Evolutionary conservation across 37 sponge, comb jelly and placozoan species (phyloP).

Genomic region (Cladorhizidae sp.): DNA sequence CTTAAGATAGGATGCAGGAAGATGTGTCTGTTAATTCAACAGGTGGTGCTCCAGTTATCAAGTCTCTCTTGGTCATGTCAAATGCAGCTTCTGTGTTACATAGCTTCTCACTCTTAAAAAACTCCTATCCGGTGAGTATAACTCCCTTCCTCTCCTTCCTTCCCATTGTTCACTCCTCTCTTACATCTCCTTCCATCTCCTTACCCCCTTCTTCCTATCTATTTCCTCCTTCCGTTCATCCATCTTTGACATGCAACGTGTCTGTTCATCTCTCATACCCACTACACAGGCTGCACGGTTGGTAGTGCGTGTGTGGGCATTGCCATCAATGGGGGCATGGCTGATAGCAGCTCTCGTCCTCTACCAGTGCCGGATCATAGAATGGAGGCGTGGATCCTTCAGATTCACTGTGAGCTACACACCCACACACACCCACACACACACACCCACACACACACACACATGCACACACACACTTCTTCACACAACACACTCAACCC

Average conservation of each 20-base stretch:
- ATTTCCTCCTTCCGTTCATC: too few relatives aligned
- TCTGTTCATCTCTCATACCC: too few relatives aligned
- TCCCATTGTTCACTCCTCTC: neutral
- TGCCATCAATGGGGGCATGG: constrained; percentile 45
- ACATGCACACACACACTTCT: too few relatives aligned
- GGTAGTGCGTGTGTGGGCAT: constrained; percentile 42
- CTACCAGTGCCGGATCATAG: constrained; percentile 43
- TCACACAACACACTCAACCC: too few relatives aligned
- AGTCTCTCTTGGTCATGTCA: constrained; percentile 22
- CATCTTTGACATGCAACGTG: too few relatives aligned
- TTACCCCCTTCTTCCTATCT: neutral
- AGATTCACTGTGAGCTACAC: constrained; percentile 36
- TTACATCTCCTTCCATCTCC: neutral
- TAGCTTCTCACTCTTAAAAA: neutral
- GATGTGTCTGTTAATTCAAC: neutral
- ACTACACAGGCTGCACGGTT: constrained; percentile 1
- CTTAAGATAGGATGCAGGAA: neutral
- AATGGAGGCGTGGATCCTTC: constrained; percentile 32
- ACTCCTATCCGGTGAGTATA: constrained; percentile 21
- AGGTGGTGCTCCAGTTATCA: constrained; percentile 49
- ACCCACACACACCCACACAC: neutral
- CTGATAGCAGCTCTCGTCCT: constrained; percentile 42
- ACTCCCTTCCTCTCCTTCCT: neutral
- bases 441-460: too few relatives aligned
- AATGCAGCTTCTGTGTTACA: constrained; percentile 23